phyloP scores from a whole-genome alignment of 2,797 vertebrate species.

The Acipenser oxyrinchus region DNA sequence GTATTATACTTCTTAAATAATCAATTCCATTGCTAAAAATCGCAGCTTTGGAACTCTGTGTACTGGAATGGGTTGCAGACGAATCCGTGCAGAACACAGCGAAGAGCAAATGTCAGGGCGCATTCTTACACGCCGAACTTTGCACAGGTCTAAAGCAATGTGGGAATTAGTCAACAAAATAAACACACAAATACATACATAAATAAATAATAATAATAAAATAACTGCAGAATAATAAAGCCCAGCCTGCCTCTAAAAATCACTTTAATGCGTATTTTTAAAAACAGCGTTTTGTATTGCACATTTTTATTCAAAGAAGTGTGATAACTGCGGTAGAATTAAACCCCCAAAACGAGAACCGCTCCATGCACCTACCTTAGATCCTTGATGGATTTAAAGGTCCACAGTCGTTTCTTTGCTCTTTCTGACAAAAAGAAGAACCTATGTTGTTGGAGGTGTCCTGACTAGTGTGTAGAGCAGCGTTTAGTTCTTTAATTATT shows the following conservation, averaged over 20 bases:
- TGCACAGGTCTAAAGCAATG: too few relatives aligned
- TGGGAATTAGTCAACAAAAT: neutral
- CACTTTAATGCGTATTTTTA: slow-evolving; percentile 43
- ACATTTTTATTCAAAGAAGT: slow-evolving; percentile 33
- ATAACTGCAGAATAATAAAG: neutral
- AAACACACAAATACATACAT: neutral
- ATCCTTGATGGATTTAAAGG: slow-evolving; percentile 34
- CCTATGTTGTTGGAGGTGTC: slow-evolving; percentile 18
- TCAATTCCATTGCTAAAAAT: too few relatives aligned
- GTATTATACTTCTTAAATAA: too few relatives aligned
- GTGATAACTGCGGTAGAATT: too few relatives aligned
- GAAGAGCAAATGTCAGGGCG: too few relatives aligned
- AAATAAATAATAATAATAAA: neutral
- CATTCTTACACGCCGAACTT: too few relatives aligned
- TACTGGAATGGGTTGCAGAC: too few relatives aligned
- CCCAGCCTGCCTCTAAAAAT: slow-evolving; percentile 8
- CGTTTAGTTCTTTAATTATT: slow-evolving; percentile 32
- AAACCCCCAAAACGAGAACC: too few relatives aligned
- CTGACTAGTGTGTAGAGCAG: slow-evolving; percentile 2
- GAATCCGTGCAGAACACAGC: too few relatives aligned
- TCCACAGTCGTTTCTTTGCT: slow-evolving; percentile 36
- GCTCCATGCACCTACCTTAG: slow-evolving; percentile 44
- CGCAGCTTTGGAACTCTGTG: too few relatives aligned
- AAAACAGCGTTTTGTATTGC: slow-evolving; percentile 30
- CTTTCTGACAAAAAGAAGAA: slow-evolving; percentile 25